Evolutionary conservation across 23 tunicate genomes (phyloP), one percentile per base, ranked within the genome.

Genomic region (Pegea sp.): DNA sequence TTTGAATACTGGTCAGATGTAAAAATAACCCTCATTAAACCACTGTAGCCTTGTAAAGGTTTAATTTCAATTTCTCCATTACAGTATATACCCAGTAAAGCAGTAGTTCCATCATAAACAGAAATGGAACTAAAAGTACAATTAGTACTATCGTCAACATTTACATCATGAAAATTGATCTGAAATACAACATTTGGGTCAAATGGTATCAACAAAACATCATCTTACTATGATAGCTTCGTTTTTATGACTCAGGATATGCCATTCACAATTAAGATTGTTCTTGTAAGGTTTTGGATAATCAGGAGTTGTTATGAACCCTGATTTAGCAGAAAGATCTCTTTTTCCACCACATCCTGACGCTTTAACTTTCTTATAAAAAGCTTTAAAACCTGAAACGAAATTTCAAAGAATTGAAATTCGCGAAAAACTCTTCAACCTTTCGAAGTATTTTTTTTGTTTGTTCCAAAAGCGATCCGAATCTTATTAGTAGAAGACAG

Each of bases 1-100:
- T 55, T 55, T 55, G 44, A 5, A 16, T 25, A 42, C 42, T 55
- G 8, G 30, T 76, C 88, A 5, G 88, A 76, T 28, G 8, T 34
- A 30, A 67, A 76, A 0, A 61, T 3, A 5, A 76, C 34, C 28
- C 43, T 62, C 88, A 76, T 76, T 24, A 49, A 44, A 5, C 88
- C 88, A 32, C 88, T 67, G 59, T 76, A 62, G 32, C 75, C 74
- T 32, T 61, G 54, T 20, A 76, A 31, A 25, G 84, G 84, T 52
- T 67, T 59, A n/a, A 76, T 42, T 2, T 56, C 56, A 1, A 48
- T 31, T 0, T 29, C 28, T n/a, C 44, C 28, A 24, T 46, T 48
- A 64, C 88, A 76, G 29, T 76, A 76, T 22, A 53, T 67, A 31
- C 75, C 88, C 43, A 76, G 52, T 22, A 65, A 49, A 48, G 62